Percentiles rank a stretch among this genome's conserved stretches.
Evolutionary conservation across 2,888 invertebrate species (phyloP).

Genomic region (Augochlorella aurata): DNA sequence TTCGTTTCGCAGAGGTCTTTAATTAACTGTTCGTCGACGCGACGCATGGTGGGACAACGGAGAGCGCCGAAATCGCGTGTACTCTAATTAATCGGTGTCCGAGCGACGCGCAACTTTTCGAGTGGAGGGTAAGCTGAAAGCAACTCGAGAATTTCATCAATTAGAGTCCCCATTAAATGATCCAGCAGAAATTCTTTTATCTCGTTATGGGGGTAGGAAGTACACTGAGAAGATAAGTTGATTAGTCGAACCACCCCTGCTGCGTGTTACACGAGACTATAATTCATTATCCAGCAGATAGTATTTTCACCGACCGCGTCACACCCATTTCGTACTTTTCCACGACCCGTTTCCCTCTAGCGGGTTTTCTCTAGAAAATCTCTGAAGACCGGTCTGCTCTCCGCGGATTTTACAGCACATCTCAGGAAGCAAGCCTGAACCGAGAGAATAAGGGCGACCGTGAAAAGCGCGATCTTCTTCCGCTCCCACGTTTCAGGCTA

Average conservation of each 20-base stretch:
- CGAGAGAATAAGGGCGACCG: too few relatives aligned
- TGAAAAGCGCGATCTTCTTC: neutral
- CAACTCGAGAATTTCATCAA: neutral
- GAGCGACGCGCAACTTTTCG: neutral
- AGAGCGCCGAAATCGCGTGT: neutral
- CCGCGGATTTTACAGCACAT: neutral
- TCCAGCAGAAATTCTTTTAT: neutral
- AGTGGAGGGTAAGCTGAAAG: neutral
- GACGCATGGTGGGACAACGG: neutral
- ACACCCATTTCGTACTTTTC: constrained; percentile 34
- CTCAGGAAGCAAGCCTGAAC: neutral
- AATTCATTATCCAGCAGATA: neutral
- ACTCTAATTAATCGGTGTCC: too few relatives aligned
- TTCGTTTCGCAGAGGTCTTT: neutral
- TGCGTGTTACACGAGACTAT: neutral
- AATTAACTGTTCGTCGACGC: neutral
- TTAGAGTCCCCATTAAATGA: neutral
- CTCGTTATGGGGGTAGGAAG: neutral
- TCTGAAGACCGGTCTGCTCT: neutral
- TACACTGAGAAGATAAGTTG: neutral
- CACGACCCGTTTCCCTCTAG: constrained; percentile 28
- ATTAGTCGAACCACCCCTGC: neutral
- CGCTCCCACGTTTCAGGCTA: neutral
- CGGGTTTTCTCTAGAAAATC: neutral
- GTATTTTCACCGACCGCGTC: constrained; percentile 14